Conservation (phyloP, 92 coral and sea anemone species). For the Zoanthus solanderi region DNA sequence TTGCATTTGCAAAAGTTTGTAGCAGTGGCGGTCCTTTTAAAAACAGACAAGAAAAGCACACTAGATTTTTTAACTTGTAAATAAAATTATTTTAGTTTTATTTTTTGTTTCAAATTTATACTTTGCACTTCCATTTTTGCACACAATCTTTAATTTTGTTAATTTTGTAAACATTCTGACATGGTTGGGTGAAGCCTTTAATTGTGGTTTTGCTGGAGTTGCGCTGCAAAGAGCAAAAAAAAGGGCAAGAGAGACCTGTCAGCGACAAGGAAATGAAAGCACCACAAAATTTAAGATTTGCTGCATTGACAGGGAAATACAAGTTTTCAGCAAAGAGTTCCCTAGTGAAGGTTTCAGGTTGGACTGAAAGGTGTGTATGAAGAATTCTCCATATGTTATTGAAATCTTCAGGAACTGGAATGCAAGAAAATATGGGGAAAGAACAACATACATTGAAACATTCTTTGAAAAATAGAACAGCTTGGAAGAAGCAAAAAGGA, state of each 20-base stretch:
- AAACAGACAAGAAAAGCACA: background rate
- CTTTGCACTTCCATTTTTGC: conserved; percentile 3
- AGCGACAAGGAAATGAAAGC: conserved; percentile 3
- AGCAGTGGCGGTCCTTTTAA: background rate
- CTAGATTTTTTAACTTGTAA: background rate
- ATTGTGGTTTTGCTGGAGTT: conserved; percentile 24
- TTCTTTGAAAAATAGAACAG: background rate
- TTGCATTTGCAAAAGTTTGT: conserved; percentile 3
- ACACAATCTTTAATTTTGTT: background rate
- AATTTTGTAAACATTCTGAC: background rate
- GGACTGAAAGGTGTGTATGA: background rate
- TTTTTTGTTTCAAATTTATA: background rate
- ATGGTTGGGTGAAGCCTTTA: conserved; percentile 16
- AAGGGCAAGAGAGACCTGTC: background rate
- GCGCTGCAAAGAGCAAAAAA: conserved; percentile 5
- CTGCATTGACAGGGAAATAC: background rate
- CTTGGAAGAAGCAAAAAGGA: background rate
- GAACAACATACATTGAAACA: conserved; percentile 7
- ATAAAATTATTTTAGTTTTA: background rate
- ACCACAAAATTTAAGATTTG: background rate
- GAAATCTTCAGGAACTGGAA: background rate
- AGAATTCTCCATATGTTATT: background rate
- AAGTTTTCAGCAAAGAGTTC: background rate
- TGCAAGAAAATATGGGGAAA: conserved; percentile 6
- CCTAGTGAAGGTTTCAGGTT: background rate